Percentiles rank a stretch among this genome's conserved stretches.
Evolutionary conservation across 2,113 vertebrate genomes (phyloP).

Genomic region (Vombatus ursinus): DNA sequence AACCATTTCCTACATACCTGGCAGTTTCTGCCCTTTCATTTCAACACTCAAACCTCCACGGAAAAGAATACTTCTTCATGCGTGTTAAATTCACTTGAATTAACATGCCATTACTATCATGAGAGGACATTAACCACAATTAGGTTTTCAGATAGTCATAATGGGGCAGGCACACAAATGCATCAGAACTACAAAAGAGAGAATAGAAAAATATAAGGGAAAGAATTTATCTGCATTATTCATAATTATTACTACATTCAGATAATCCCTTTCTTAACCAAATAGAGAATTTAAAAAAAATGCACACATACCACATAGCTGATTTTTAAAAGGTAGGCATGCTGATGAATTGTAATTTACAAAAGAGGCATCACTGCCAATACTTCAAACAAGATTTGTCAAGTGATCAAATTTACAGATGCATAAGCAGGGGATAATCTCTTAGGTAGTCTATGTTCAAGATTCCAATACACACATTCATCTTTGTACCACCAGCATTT

Average conservation of each 20-base stretch:
- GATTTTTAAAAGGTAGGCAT: neutral
- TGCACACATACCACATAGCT: neutral
- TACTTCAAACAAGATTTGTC: neutral
- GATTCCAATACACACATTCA: neutral
- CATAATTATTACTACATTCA: slow-evolving; percentile 48
- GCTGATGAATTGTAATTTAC: neutral
- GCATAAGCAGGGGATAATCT: neutral
- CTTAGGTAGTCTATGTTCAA: neutral
- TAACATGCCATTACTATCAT: slow-evolving; percentile 57
- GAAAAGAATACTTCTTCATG: slow-evolving; percentile 41
- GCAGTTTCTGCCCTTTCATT: slow-evolving; percentile 53
- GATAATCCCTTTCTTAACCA: slow-evolving; percentile 32
- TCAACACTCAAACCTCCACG: slow-evolving; percentile 29
- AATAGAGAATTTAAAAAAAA: neutral
- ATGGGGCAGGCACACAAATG: slow-evolving; percentile 60
- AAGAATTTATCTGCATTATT: slow-evolving; percentile 30
- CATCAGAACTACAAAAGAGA: slow-evolving; percentile 20
- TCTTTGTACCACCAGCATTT: slow-evolving; percentile 17
- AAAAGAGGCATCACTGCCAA: neutral
- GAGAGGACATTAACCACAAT: slow-evolving; percentile 52
- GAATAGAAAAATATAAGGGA: slow-evolving; percentile 49
- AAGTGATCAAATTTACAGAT: neutral
- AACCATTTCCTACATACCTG: neutral
- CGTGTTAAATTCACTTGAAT: slow-evolving; percentile 51
- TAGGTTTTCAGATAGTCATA: slow-evolving; percentile 63